Base-by-base conservation (phyloP, 2,113 vertebrate species). In the Pleuronectes platessa region DNA sequence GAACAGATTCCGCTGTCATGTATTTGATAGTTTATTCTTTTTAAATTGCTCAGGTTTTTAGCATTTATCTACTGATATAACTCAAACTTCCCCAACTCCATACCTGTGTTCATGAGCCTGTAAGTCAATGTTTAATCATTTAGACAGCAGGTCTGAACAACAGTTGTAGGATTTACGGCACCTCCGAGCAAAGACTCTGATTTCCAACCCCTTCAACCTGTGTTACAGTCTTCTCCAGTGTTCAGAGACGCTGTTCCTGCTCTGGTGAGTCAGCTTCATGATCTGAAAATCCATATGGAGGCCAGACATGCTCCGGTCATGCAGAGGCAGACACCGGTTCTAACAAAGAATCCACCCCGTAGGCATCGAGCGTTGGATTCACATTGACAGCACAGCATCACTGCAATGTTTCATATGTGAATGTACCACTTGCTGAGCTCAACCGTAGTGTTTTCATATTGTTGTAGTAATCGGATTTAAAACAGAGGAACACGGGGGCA, bases 401-500 rank as follows among this genome's bases (percentile, higher is more conserved):
- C 37, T 61, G 64, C 61, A 49, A n/a, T 74, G 66, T 79, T 76
- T 79, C 54, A 74, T 54, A 71, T 56, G 64, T 66, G 58, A 77
- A 65, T 40, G 64, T 40, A 65, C 76, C 61, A 17, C 75, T 81
- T 49, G 61, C 81, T 85, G 72, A 24, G 79, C 86, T 88, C 85
- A 60, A 76, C 76, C 51, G 12, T 20, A 64, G 75, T 85, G 84
- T 90, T 88, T 86, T 77, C 84, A 86, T 84, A 78, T 90, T 90
- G 86, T 83, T 74, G 62, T 24, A 89, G 76, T 92, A 92, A 94
- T 95, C 84, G 79, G 90, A 94, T 94, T 93, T 88, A 90, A 89
- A 93, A 86, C 77, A 61, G 71, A 89, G 78, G 74, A 89, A 85
- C 86, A 89, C 65, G 71, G 76, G 60, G 76, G 47, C 82, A 88